Evolutionary conservation across 2,113 vertebrate species (phyloP).

Genomic region (Peromyscus polionotus): DNA sequence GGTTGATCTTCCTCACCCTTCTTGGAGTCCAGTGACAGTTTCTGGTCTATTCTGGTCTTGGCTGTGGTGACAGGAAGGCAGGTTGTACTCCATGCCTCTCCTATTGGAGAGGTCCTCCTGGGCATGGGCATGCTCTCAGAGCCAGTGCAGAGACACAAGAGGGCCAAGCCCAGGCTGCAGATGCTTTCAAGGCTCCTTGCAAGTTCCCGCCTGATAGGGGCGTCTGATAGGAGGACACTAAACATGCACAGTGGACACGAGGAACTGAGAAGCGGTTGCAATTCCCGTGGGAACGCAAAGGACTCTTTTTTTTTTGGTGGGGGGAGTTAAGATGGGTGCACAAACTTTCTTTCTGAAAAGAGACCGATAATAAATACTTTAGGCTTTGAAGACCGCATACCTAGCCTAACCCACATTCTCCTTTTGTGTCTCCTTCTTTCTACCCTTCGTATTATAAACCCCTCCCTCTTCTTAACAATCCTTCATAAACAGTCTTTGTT

Average conservation of each 20-base stretch:
- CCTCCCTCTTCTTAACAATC: neutral
- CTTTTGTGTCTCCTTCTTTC: neutral
- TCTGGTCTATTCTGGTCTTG: neutral
- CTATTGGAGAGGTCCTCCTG: neutral
- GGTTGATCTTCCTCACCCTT: neutral
- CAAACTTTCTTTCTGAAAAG: neutral
- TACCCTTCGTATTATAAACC: neutral
- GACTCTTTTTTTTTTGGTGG: neutral
- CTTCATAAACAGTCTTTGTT: neutral
- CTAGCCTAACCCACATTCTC: neutral
- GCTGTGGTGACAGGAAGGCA: neutral
- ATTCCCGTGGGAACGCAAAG: neutral
- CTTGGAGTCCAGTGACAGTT: neutral
- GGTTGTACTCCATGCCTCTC: neutral
- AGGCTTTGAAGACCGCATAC: neutral
- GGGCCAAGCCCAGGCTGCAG: neutral
- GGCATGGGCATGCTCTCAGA: neutral
- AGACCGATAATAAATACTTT: neutral
- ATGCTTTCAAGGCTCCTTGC: neutral
- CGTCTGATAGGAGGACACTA: neutral
- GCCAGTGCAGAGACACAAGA: neutral
- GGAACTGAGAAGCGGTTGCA: neutral
- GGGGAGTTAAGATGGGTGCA: neutral
- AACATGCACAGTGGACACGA: rapidly evolving
- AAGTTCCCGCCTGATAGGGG: neutral